Base-by-base conservation (phyloP, 2,797 vertebrate genomes). In the Rhynchotus rufescens region DNA sequence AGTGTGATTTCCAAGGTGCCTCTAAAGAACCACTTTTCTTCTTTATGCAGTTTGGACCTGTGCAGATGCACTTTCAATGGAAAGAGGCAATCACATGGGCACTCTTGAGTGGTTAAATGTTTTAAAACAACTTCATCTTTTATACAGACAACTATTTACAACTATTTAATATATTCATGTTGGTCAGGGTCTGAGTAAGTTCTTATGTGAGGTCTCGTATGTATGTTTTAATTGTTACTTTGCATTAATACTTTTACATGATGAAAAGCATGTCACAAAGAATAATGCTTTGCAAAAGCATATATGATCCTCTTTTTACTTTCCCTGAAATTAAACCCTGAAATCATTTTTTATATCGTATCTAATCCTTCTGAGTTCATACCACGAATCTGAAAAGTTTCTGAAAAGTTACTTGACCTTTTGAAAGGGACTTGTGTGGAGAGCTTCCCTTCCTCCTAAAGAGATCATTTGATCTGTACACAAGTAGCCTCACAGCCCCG, bases 331-430 rank as follows among this genome's bases (percentile, higher is more conserved):
- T 95, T 87, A 90, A 75, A 38, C 47, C 26, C 34, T 38, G 9
- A 80, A 92, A 88, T 92, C 9, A 72, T 83, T 95, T 95, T 84
- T 8, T 84, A 47, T 54, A 76, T 62, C 5, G 65, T 51, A 51
- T 71, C n/a, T 86, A 51, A 69, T 80, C 60, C 75, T 73, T 77
- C 76, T 86, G 64, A 74, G 7, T 85, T 78, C 57, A 76, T 32
- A 57, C 16, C 2, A 15, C 76, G 42, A 72, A 57, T 83, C 86
- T 90, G 84, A 65, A 60, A 90, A 83, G 38, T 60, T 86, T 83
- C 86, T 90, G 84, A 65, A 60, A 90, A 83, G 38, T 60, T 86
- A 34, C 78, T 85, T 88, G 34, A 61, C 61, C 3, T 79, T 94
- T 83, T 77, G 40, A 92, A 82, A 72, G 52, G 26, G 30, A 61